Conservation (phyloP, 2,888 invertebrate species). For the Panopea generosa region DNA sequence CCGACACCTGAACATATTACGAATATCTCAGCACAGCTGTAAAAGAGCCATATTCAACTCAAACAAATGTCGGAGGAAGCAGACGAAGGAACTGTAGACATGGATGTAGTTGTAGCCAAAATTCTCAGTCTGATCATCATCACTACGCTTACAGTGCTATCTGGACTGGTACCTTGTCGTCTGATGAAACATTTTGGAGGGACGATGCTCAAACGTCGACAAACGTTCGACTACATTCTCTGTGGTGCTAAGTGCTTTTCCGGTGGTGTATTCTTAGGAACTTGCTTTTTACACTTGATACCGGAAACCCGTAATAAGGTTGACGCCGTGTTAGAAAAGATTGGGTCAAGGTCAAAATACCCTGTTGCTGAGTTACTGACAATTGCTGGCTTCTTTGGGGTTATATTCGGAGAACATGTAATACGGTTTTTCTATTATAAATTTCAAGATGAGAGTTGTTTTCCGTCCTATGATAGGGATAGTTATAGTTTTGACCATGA, state of each 20-base stretch:
- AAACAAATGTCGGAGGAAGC: constrained; percentile 61
- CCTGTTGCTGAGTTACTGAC: constrained; percentile 78
- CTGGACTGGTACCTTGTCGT: constrained; percentile 75
- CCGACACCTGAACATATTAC: no score
- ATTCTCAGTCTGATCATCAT: constrained; percentile 75
- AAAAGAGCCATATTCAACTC: no score
- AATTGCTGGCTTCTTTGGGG: constrained; percentile 80
- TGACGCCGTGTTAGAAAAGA: constrained; percentile 71
- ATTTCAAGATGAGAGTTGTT: constrained; percentile 61
- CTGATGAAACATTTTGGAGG: constrained; percentile 71
- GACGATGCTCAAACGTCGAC: constrained; percentile 67
- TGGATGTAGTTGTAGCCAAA: constrained; percentile 80
- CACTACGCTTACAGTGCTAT: constrained; percentile 74
- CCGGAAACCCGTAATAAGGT: constrained; percentile 78
- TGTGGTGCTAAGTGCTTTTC: no score
- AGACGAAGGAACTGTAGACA: constrained; percentile 62
- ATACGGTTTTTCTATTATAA: constrained; percentile 76
- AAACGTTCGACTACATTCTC: constrained; percentile 73
- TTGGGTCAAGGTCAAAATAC: constrained; percentile 76
- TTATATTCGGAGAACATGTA: no score
- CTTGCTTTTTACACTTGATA: constrained; percentile 77
- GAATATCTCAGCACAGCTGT: no score
- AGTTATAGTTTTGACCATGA: constrained; percentile 58
- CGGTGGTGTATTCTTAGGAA: no score
- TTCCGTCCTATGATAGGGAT: constrained; percentile 39